Percentiles rank a stretch among this genome's conserved stretches.
These are phyloP conservation scores for Geophilus truncorum DNA, from an alignment of 2,888 invertebrate species.

Conservation along the genomic window DNA sequence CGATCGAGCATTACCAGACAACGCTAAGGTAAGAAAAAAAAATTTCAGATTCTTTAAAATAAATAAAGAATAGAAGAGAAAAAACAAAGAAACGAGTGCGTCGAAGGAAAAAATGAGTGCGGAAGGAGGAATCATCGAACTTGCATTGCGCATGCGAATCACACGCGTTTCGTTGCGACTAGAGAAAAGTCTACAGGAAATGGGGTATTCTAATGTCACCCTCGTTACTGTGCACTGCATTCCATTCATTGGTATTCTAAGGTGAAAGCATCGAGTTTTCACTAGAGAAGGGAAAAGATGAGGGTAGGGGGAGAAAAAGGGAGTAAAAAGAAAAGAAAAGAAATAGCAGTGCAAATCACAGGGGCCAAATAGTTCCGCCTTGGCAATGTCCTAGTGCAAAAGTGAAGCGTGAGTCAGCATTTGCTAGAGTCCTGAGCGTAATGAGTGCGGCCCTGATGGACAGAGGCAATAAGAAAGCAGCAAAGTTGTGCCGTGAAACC, in stretches of 20 bases:
- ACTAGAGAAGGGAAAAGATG: not conserved
- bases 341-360: conserved; percentile 14
- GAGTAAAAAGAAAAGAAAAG: not conserved
- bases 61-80: not conserved
- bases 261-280: not conserved
- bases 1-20: conserved; percentile 46
- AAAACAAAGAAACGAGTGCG: no score
- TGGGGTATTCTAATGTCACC: conserved; percentile 23
- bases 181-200: conserved; percentile 24
- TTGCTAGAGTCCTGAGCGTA: not conserved
- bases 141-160: conserved; percentile 19
- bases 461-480: not conserved
- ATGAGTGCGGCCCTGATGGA: not conserved
- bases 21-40: conserved; percentile 45
- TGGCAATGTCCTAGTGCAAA: conserved; percentile 17
- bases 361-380: conserved; percentile 22
- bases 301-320: not conserved
- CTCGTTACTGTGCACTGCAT: conserved; percentile 17
- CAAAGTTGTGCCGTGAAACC: not conserved
- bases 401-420: conserved; percentile 8
- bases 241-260: conserved; percentile 19
- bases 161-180: not conserved
- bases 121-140: not conserved
- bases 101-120: not conserved
- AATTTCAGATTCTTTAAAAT: not conserved